Base-by-base conservation (phyloP, 2,797 vertebrate species). In the Danio choprae region DNA sequence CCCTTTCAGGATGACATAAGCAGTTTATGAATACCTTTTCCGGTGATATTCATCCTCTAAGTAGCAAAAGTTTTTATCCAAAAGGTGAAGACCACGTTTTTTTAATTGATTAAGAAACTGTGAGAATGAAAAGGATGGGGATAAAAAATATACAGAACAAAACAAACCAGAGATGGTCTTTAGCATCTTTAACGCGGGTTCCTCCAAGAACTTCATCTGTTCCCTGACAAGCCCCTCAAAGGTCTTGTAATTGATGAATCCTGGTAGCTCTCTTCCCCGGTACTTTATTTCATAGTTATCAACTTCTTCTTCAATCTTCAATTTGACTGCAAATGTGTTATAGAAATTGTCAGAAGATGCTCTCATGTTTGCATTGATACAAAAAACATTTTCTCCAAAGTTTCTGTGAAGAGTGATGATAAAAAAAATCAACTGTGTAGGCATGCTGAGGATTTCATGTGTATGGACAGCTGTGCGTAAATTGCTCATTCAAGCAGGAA, bases 241-340 rank as follows among this genome's bases (percentile, higher is more conserved):
- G 0, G 90, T 95, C 80, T 85, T 95, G 86, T 95, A 96, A 85
- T 91, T 97, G 87, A 91, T 91, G 85, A 98, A 97, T 0, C 95
- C 95, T 0, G 94, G 95, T 43, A 97, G 92, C 77, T 96, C 96
- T 86, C 93, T 88, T 3, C 96, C 96, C 9, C 95, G 92, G 76
- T 94, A 95, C 16, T 7, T 91, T 0, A 86, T 79, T 78, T 96
- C 95, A 7, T 95, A 95, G 5, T 75, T 69, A 1, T 0, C 15
- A 0, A 91, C 80, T 79, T 93, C 89, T 0, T 0, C 13, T 1
- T 85, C 71, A 11, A 95, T 84, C 0, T 0, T 75, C 0, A 0
- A 4, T 44, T 89, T 88, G 83, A 92, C 96, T 97, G 81, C 0
- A 89, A 85, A 58, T 0, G 7, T 0, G 29, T 72, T 29, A 29